Base-by-base conservation (phyloP, 2,113 vertebrate species). In the Scopus umbretta region DNA sequence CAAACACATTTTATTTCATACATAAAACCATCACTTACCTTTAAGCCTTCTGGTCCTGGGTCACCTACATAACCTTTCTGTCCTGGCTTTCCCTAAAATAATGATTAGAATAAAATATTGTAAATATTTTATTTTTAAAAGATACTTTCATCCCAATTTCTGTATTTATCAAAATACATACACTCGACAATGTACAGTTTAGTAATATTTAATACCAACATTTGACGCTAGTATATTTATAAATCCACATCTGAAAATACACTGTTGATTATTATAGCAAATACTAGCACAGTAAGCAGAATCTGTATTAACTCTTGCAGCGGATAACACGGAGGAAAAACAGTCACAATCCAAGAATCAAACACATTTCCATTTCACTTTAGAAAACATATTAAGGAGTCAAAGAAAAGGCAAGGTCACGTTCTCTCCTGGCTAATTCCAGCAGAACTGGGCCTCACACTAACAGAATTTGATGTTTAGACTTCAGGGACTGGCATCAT, bases 31-130 rank as follows among this genome's bases (percentile, higher is more conserved):
- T 11, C 11, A 56, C 80, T 95, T 96, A 99, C 99, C 98, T 98
- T 98, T 83, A 98, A 96, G 55, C 99, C 99, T 82, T 99, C 99
- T 4, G 91, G 97, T 62, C 99, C 99, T 89, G 98, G 97, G 97
- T 99, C 99, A 61, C 99, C 99, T 2, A 96, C 80, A 85, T 98
- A 97, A 23, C 99, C 99, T 95, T 99, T 99, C 87, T 97, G 98
- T 92, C 99, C 99, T 65, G 97, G 97, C 91, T 99, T 99, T 94
- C 99, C 99, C 99, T 99, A 94, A 61, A 95, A 95, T 16, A 80
- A 88, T 17, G 7, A 72, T 91, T 55, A 94, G 74, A 89, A 94
- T 43, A 50, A 73, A 93, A 68, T 25, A 65, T 1, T 70, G 22
- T 38, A 59, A 80, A 38, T 67, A 74, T 30, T 84, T 47, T 23